Evolutionary conservation across 2,888 invertebrate genomes (phyloP), one percentile per base, ranked within the genome.

Genomic region (Julus scanicus): DNA sequence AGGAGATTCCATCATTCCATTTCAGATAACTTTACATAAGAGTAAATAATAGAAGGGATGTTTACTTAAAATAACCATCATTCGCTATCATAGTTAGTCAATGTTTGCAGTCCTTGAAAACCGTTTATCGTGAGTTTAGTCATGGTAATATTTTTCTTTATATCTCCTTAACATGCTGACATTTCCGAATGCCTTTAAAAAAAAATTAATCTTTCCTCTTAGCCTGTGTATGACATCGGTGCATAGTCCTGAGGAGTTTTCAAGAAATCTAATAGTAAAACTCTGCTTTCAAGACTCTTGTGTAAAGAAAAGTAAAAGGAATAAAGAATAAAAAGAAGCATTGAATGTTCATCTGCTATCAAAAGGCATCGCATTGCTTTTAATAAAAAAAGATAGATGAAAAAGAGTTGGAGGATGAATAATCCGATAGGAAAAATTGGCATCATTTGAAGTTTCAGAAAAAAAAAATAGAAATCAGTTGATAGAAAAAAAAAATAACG

Each of bases 301-400:
- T 13, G 29, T 37, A 80, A 80, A 80, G 80, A 80, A 80, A 37
- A 11, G 37, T 37, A 37, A 80, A 13, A 37, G 80, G 9, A 80
- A 37, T 20, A 37, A 80, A 80, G 9, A 20, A 29, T 80, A 29
- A 80, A 80, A 80, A 8, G 37, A 13, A 80, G 37, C 80, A 37
- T 20, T 37, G 80, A 80, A 80, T 80, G 80, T 80, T 80, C 80
- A 80, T 37, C 80, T 13, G 11, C 13, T 80, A 80, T 80, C 80
- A 80, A 80, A 80, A 80, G 37, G 37, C 80, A 80, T 80, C 80
- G 80, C 37, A 15, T 37, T 80, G 80, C 80, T 80, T 80, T 80
- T 80, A 80, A 80, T 80, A 37, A 29, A 80, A 71, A 80, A 29
- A 29, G 71, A 29, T 80, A 13, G 29, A 11, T 80, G 80, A 15